Conservation (phyloP, 37 sponge, comb jelly and placozoan species). For the Crambe crambe region DNA sequence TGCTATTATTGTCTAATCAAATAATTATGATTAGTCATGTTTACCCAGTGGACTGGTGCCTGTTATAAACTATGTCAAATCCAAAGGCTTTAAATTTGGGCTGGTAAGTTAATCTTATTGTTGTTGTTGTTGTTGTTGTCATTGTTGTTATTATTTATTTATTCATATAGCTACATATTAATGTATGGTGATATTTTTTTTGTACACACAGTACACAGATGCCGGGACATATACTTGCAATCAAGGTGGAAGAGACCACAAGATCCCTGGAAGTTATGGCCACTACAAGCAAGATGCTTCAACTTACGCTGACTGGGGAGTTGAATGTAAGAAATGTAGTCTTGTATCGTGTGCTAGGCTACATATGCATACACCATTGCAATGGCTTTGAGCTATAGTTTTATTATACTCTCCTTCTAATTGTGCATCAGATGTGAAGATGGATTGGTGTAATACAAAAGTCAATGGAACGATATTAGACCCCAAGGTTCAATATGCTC, state of each 20-base stretch:
- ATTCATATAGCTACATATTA: neutral
- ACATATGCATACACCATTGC: neutral
- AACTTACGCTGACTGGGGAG: conserved; percentile 83
- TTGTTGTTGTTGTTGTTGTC: neutral
- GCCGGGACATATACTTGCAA: conserved; percentile 81
- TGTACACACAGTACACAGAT: conserved; percentile 82
- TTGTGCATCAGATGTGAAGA: conserved; percentile 68
- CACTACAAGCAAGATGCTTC: conserved; percentile 82
- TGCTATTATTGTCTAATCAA: neutral
- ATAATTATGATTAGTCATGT: neutral
- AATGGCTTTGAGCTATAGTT: too few relatives aligned
- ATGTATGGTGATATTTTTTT: neutral
- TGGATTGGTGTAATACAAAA: conserved; percentile 89
- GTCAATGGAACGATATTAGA: conserved; percentile 80
- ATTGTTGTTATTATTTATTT: neutral
- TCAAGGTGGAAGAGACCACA: conserved; percentile 53
- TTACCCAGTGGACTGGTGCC: conserved; percentile 63
- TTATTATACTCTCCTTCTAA: too few relatives aligned
- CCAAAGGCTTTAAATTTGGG: conserved; percentile 89
- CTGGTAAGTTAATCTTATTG: conserved; percentile 58
- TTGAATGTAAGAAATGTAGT: conserved; percentile 70
- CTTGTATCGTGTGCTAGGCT: too few relatives aligned
- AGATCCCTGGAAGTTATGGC: conserved; percentile 87
- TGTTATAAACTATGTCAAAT: conserved; percentile 70
- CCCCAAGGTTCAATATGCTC: conserved; percentile 67